Percentiles rank a stretch among this genome's conserved stretches.
phyloP scores from a whole-genome alignment of 2,888 invertebrate species.

The Agrilus mali region DNA sequence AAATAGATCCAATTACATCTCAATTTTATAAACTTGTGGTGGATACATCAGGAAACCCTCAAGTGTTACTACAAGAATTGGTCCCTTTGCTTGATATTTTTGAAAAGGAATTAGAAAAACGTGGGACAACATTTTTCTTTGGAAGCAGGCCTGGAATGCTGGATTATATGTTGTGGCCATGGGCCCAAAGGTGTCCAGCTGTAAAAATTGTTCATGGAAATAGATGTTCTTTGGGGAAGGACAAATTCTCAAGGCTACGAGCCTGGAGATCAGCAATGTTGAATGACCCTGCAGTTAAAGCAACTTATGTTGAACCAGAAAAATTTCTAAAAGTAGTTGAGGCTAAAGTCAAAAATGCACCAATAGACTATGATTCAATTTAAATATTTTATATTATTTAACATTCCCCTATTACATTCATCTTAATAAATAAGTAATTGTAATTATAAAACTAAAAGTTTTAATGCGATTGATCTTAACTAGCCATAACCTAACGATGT shows the following conservation, averaged over 20 bases:
- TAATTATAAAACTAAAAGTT: too few relatives aligned
- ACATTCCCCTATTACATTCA: too few relatives aligned
- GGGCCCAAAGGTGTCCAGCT: constrained; percentile 24
- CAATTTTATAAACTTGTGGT: constrained; percentile 19
- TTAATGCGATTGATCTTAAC: too few relatives aligned
- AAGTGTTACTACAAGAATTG: constrained; percentile 25
- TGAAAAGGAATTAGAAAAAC: constrained; percentile 23
- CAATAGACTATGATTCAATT: constrained; percentile 23
- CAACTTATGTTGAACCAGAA: constrained; percentile 23
- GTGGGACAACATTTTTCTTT: constrained; percentile 24
- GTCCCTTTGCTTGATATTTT: constrained; percentile 21
- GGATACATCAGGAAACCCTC: constrained; percentile 19
- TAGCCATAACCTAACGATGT: too few relatives aligned
- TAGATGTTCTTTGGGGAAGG: constrained; percentile 20
- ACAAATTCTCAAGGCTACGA: constrained; percentile 19
- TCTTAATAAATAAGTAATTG: too few relatives aligned
- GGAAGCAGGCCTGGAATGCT: constrained; percentile 28
- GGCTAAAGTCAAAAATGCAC: constrained; percentile 16
- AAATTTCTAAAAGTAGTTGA: constrained; percentile 22
- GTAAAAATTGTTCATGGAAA: constrained; percentile 19
- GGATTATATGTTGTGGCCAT: constrained; percentile 31
- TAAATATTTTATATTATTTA: constrained; percentile 2
- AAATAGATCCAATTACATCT: constrained; percentile 19
- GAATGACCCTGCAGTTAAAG: constrained; percentile 17
- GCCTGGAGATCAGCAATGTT: constrained; percentile 25